Evolutionary conservation across 2,888 invertebrate genomes (phyloP).

Genomic region (Meandrusa payeni): DNA sequence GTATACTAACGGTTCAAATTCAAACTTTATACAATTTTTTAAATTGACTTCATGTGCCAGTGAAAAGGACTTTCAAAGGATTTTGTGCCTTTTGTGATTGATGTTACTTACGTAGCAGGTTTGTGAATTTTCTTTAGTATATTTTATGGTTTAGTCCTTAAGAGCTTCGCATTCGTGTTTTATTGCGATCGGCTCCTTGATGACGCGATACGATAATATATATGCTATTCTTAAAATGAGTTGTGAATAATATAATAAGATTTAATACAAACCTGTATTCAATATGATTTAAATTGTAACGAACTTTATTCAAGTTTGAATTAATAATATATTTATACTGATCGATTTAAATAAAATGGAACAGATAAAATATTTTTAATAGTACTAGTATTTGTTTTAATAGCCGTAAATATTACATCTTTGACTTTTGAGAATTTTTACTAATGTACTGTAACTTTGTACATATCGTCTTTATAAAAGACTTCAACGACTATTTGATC

Average conservation of each 20-base stretch:
- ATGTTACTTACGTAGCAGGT: conserved; percentile 47
- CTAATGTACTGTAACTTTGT: no score
- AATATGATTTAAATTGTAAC: no score
- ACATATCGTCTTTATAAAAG: conserved; percentile 61
- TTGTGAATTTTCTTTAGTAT: conserved; percentile 40
- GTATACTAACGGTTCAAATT: conserved; percentile 49
- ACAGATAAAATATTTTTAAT: no score
- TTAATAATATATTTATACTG: no score
- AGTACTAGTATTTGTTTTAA: no score
- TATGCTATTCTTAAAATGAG: conserved; percentile 6
- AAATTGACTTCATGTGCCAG: conserved; percentile 49
- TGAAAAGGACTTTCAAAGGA: conserved; percentile 64
- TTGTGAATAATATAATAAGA: no score
- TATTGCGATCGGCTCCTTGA: conserved; percentile 18
- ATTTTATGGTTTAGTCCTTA: conserved; percentile 9
- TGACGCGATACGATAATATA: conserved; percentile 12
- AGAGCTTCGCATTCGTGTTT: conserved; percentile 13
- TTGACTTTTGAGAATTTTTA: no score
- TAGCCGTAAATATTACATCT: no score
- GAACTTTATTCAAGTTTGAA: no score
- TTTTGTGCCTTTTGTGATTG: conserved; percentile 68
- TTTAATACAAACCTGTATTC: no score
- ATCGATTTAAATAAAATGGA: no score
- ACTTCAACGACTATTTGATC: conserved; percentile 54
- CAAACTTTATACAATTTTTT: conserved; percentile 41